Base-by-base conservation (phyloP, 2,888 invertebrate genomes). In the Drosophila fulvimacula region DNA sequence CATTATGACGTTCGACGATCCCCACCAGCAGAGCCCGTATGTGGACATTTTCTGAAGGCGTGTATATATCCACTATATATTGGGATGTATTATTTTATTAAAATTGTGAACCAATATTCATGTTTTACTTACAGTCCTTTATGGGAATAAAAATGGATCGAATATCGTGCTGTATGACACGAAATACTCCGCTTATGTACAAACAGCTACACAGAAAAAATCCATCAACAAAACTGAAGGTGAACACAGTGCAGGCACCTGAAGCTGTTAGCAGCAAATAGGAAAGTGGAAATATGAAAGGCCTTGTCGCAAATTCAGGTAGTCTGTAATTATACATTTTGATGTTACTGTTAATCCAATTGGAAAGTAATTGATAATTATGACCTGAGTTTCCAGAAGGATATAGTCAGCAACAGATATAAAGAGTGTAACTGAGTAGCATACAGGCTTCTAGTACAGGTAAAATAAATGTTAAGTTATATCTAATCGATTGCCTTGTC, bases 211-310 rank as follows among this genome's bases (percentile, higher is more conserved):
- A 91, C 21, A 92, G 72, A 60, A 91, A 92, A 57, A 90, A 86
- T 17, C 92, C 91, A 74, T 92, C 92, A 36, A 89, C 89, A 55
- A 84, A 90, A 60, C 89, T 87, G 59, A 92, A 91, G 27, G 85
- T 87, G 62, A 86, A 91, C 11, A 89, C 90, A 1, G 91, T 90
- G 71, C 91, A 87, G 51, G 82, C 74, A 5, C 91, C 90, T 42
- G 91, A 90, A 46, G 86, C 79, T 32, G 80, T 67, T 64, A 92
- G 75, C 46, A 82, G 56, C 19, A 84, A 34, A 72, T 91, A 92
- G 41, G 88, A 88, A 41, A 88, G 15, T 38, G 91, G 90, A 82
- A 90, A 92, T 17, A 78, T 51, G 5, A 89, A 76, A 46, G 83
- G 74, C 42, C 81, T 63, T 11, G 75, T 70, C 59, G 88, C 82